phyloP scores from a whole-genome alignment of 2,888 invertebrate genomes.

The Hypercompe scribonia region DNA sequence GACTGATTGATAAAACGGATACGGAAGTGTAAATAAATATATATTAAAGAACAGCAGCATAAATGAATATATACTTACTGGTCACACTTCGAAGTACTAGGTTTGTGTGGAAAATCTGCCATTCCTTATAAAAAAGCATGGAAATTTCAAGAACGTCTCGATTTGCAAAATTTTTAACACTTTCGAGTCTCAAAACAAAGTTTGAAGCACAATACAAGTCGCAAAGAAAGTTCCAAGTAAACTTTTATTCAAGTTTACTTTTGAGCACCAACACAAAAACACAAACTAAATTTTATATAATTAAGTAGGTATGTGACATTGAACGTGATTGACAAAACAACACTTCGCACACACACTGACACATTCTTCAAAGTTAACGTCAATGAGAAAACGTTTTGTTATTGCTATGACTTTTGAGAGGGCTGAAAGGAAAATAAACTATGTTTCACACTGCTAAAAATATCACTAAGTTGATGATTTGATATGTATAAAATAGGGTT shows the following conservation, averaged over 20 bases:
- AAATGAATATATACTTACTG: conserved; percentile 64
- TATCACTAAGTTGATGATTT: no score
- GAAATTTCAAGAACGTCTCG: conserved; percentile 73
- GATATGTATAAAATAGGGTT: no score
- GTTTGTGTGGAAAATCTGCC: conserved; percentile 65
- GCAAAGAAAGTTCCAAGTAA: conserved; percentile 15
- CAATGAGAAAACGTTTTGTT: conserved; percentile 41
- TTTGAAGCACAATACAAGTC: conserved; percentile 22
- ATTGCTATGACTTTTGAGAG: neutral
- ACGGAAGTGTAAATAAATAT: neutral
- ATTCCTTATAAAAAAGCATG: conserved; percentile 76
- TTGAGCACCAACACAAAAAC: conserved; percentile 28
- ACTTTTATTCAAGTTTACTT: conserved; percentile 31
- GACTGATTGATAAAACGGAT: neutral
- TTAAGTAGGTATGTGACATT: conserved; percentile 46
- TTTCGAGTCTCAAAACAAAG: conserved; percentile 19
- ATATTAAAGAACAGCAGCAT: conserved; percentile 3
- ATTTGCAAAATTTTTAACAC: conserved; percentile 35
- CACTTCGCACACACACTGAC: conserved; percentile 30
- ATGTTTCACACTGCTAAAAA: neutral
- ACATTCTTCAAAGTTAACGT: conserved; percentile 42
- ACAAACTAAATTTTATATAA: conserved; percentile 40
- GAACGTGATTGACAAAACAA: conserved; percentile 50
- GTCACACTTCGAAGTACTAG: conserved; percentile 62
- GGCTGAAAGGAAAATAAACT: neutral